Evolutionary conservation across 2,888 invertebrate genomes (phyloP), one percentile per base, ranked within the genome.

Genomic region (Orchesella flavescens): DNA sequence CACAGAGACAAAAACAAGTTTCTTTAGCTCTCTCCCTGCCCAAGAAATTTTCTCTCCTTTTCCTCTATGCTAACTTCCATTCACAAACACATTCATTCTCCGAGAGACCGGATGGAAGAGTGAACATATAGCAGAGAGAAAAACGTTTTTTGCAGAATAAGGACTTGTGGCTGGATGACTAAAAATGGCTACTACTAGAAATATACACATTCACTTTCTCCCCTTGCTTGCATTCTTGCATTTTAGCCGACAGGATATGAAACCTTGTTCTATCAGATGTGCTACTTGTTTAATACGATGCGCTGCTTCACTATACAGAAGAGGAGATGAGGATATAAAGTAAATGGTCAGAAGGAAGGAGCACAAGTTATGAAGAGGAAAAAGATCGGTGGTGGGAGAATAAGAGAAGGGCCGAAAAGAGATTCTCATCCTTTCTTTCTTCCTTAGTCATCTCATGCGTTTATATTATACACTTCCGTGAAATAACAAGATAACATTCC

Each of bases 401-500:
- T n/a, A n/a, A 24, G 77, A 23, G 66, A 46, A 66, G 13, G 55
- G 68, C 23, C 21, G 55, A 76, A 21, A 65, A 66, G 61, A 66
- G n/a, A 9, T 21, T 59, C 13, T 43, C n/a, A 17, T 44, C n/a
- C 46, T 66, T 44, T 46, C 55, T n/a, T n/a, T 69, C 46, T 69
- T 46, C 69, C 53, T 61, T 24, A 66, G 57, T 34, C 71, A 53
- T 78, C 46, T 46, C 77, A 46, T 46, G 59, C 77, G 59, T 69
- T 61, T 68, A 59, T 69, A 77, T 69, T 59, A 59, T 63, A 71
- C 63, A 78, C 63, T 78, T 78, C 71, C 71, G 69, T 78, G 49
- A 53, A 78, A 78, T 78, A 78, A 78, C 71, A 71, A 78, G 63
- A 78, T 71, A 61, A 19, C 78, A 78, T 78, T 78, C 71, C 78